Percentiles rank a stretch among this genome's conserved stretches.
Conservation (phyloP, 1,140 invertebrate genomes). For the Drosophila teissieri region DNA sequence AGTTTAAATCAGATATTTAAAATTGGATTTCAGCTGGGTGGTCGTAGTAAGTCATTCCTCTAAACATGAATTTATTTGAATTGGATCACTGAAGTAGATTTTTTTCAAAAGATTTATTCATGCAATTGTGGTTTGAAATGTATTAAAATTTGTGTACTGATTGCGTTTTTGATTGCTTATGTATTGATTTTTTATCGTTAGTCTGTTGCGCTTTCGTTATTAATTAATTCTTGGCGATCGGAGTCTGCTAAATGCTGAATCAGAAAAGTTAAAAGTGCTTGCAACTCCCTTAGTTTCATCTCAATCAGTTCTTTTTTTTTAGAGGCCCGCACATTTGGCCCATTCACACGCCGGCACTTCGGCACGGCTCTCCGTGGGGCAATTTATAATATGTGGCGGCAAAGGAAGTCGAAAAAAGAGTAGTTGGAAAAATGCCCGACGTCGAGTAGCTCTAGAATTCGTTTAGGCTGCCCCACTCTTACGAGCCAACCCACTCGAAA, state of each 20-base stretch:
- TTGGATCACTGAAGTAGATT: no score
- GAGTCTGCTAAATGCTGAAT: slow-evolving; percentile 1
- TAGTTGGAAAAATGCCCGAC: slow-evolving; percentile 29
- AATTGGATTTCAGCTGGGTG: no score
- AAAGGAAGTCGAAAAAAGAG: slow-evolving; percentile 28
- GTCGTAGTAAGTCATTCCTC: no score
- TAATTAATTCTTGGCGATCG: not conserved
- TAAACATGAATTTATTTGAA: no score
- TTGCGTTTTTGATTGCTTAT: not conserved
- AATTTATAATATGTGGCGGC: slow-evolving; percentile 74
- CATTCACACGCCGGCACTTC: slow-evolving; percentile 76
- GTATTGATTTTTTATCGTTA: not conserved
- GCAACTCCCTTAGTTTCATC: slow-evolving; percentile 12
- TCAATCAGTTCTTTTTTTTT: slow-evolving; percentile 50
- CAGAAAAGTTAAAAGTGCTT: slow-evolving; percentile 1
- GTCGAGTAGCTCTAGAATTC: slow-evolving; percentile 51
- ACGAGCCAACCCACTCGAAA: slow-evolving; percentile 35
- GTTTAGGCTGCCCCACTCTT: slow-evolving; percentile 36
- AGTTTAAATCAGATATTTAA: no score
- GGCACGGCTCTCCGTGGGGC: slow-evolving; percentile 61
- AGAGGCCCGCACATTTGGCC: slow-evolving; percentile 49
- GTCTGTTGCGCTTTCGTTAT: not conserved
- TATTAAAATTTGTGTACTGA: not conserved
- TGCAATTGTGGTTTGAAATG: not conserved
- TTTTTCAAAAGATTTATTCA: no score